phyloP scores from a whole-genome alignment of 2,113 vertebrate species.

The Collichthys lucidus region DNA sequence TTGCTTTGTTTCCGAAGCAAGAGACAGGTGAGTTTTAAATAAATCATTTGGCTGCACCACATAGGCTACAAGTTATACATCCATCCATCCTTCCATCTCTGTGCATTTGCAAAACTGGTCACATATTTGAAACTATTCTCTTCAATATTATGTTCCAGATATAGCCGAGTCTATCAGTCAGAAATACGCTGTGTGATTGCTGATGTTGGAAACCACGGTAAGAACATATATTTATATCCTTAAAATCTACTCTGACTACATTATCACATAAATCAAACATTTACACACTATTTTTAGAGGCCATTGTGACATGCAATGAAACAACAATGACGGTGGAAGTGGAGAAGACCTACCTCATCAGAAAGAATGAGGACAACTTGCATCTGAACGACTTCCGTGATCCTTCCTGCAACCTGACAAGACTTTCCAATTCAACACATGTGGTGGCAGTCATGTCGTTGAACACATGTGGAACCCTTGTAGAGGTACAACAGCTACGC shows the following conservation, averaged over 20 bases:
- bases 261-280: background rate
- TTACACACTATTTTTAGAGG: conserved; percentile 1
- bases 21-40: conserved; percentile 43
- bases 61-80: background rate
- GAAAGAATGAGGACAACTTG: conserved; percentile 51
- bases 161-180: conserved; percentile 48
- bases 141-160: conserved; percentile 6
- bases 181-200: conserved; percentile 70
- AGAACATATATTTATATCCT: background rate
- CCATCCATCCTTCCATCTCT: too few relatives aligned
- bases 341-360: conserved; percentile 43
- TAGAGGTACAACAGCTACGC: conserved; percentile 10
- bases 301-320: conserved; percentile 58
- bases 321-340: conserved; percentile 64
- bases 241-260: too few relatives aligned
- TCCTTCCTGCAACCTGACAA: conserved; percentile 53
- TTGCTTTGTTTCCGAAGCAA: conserved; percentile 71
- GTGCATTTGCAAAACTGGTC: too few relatives aligned
- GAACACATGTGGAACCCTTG: conserved; percentile 32
- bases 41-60: background rate
- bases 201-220: conserved; percentile 50
- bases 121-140: background rate
- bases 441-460: conserved; percentile 33
- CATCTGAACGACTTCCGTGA: conserved; percentile 52
- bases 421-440: conserved; percentile 59